phyloP scores from a whole-genome alignment of 2,113 vertebrate genomes.

The Seriola dumerili region DNA sequence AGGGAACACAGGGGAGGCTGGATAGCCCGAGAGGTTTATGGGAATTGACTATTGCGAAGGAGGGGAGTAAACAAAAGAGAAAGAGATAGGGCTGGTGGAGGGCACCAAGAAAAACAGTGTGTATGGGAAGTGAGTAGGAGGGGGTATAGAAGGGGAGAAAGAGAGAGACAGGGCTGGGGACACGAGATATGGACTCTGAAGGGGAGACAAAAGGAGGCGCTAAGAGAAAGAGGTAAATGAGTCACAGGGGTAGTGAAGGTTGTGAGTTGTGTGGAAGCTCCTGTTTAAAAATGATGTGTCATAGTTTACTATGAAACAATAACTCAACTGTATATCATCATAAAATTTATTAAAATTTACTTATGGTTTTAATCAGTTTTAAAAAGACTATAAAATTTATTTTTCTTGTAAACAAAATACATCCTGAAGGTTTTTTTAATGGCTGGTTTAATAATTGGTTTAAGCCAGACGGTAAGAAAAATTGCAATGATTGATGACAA shows the following conservation, averaged over 20 bases:
- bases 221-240: conserved; percentile 4
- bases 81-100: conserved; percentile 42
- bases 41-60: conserved; percentile 34
- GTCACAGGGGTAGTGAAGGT: not conserved
- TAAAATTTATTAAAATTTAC: not conserved
- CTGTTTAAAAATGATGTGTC: not conserved
- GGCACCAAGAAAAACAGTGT: conserved; percentile 8
- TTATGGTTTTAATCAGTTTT: not conserved
- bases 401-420: not conserved
- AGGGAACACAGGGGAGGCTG: conserved; percentile 39
- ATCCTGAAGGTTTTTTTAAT: not conserved
- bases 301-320: not conserved
- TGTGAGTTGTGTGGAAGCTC: not conserved
- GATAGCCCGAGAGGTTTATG: conserved; percentile 52
- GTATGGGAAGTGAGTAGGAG: conserved; percentile 36
- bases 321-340: no score
- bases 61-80: conserved; percentile 46
- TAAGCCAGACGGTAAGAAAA: not conserved
- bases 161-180: not conserved
- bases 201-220: not conserved
- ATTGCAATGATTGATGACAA: no score
- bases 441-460: not conserved
- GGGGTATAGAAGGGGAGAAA: not conserved
- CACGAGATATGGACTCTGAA: conserved; percentile 30
- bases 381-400: not conserved